phyloP scores from a whole-genome alignment of 2,113 vertebrate genomes.

The Elaphurus davidianus region DNA sequence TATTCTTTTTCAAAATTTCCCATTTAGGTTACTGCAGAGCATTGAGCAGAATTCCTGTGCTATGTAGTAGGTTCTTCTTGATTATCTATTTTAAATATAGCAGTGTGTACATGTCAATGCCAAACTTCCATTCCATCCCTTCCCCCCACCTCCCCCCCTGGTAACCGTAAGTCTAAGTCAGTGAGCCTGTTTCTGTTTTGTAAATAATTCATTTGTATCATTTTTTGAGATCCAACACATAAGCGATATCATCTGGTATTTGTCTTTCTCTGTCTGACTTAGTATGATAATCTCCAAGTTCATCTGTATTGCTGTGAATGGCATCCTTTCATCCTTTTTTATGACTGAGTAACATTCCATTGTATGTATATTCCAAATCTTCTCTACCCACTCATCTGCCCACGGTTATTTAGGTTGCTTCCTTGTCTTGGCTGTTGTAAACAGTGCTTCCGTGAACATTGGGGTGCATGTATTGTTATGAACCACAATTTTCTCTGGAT shows the following conservation, averaged over 20 bases:
- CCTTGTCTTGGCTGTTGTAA: not conserved
- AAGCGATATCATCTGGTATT: not conserved
- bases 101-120: not conserved
- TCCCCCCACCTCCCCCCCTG: fast-evolving
- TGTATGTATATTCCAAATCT: not conserved
- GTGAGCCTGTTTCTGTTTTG: not conserved
- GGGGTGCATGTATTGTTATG: not conserved
- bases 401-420: not conserved
- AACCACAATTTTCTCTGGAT: not conserved
- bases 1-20: not conserved
- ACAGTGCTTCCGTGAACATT: not conserved
- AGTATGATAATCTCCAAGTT: not conserved
- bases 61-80: not conserved
- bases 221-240: not conserved
- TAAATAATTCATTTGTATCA: not conserved
- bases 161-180: not conserved
- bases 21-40: not conserved
- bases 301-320: not conserved
- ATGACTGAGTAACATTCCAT: not conserved
- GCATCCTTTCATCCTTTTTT: not conserved
- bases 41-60: not conserved
- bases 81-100: not conserved
- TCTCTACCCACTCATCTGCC: not conserved
- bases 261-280: not conserved
- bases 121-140: not conserved